Percentiles rank a stretch among this genome's conserved stretches.
These are phyloP conservation scores for Enteromius mattozi DNA, from an alignment of 2,797 vertebrate genomes.

Conservation along the genomic window DNA sequence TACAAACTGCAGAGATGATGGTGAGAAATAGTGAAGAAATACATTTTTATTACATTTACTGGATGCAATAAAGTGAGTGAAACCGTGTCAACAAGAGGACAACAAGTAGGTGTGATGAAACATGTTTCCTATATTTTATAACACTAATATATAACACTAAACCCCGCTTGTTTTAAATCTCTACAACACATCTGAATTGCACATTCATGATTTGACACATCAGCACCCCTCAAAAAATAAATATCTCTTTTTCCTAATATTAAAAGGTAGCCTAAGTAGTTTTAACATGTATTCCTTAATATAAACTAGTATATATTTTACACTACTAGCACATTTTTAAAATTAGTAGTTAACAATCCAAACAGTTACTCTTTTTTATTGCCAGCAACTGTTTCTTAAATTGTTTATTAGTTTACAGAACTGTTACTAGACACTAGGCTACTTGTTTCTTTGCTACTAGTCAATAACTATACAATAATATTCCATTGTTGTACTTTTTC, in stretches of 20 bases:
- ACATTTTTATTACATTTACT: background rate
- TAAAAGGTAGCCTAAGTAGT: background rate
- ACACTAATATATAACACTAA: background rate
- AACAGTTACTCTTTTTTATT: background rate
- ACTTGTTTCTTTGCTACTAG: background rate
- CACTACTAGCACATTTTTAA: background rate
- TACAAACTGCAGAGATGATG: background rate
- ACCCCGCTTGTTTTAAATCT: background rate
- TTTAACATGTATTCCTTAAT: background rate
- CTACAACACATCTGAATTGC: background rate
- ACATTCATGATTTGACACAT: background rate
- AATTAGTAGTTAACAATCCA: background rate
- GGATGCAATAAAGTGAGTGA: background rate
- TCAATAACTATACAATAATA: background rate
- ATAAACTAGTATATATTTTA: background rate
- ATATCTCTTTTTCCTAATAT: too few species aligned
- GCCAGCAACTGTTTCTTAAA: background rate
- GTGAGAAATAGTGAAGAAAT: background rate
- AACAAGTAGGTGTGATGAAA: background rate
- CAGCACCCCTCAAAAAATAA: background rate
- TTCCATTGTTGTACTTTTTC: background rate
- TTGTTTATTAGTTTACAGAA: too few species aligned
- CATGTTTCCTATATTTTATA: constrained; percentile 4
- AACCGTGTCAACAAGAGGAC: background rate
- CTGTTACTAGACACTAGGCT: background rate